Base-by-base conservation (phyloP, 2,797 vertebrate genomes). In the Rhinophrynus dorsalis region DNA sequence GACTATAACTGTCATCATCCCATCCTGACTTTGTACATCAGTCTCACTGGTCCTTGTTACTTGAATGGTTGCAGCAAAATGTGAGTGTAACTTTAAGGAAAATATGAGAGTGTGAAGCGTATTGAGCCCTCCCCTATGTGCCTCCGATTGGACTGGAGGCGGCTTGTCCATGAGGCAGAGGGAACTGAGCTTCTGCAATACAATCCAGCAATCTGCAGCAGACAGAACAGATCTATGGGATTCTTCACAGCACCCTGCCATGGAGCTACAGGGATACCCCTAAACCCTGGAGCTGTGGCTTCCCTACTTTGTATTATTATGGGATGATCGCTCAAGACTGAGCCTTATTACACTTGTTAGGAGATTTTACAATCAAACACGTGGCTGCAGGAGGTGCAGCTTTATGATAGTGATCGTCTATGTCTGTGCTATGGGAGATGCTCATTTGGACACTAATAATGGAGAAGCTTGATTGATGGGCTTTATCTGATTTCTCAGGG, bases 11-110 rank as follows among this genome's bases (percentile, higher is more conserved):
- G n/a, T n/a, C n/a, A n/a, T n/a, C n/a, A n/a, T n/a, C n/a, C n/a
- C n/a, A n/a, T n/a, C n/a, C n/a, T n/a, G n/a, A n/a, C n/a, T n/a
- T n/a, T n/a, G n/a, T n/a, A n/a, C n/a, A n/a, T n/a, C n/a, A n/a
- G n/a, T n/a, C n/a, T n/a, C n/a, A 44, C 40, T 6, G 40, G 5
- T 18, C 40, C 40, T 38, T 58, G 35, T 23, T 27, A 44, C 47
- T 62, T 33, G 50, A 55, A 21, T 56, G 68, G 50, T 47, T 48
- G 52, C 60, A 56, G 21, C 59, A 56, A 47, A 21, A 63, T 56
- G 59, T 63, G 50, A 33, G 51, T 72, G 68, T 59, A 65, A 51
- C 68, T 72, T 72, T 72, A 72, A 72, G 44, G 21, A 37, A 59
- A 48, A 57, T 58, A 60, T 29, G 42, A 73, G 54, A 33, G 8